These are phyloP conservation scores for Synanthedon andrenaeformis DNA, from an alignment of 2,888 invertebrate species.

Conservation along the genomic window DNA sequence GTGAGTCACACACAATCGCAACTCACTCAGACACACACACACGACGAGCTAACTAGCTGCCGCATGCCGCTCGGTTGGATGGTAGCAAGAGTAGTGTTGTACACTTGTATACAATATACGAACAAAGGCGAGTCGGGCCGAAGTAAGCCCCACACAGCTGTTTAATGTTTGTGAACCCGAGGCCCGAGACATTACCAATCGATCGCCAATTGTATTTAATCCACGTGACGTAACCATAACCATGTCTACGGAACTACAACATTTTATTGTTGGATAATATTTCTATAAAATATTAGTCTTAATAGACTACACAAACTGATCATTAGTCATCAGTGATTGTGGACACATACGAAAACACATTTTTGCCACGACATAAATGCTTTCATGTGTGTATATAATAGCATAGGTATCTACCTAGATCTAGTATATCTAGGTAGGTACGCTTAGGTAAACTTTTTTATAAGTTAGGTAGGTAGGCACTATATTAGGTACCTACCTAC, in stretches of 20 bases:
- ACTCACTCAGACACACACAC: background rate
- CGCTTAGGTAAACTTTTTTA: too few relatives aligned
- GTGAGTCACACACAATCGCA: background rate
- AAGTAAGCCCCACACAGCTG: constrained; percentile 45
- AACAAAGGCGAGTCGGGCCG: constrained; percentile 46
- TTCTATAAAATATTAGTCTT: background rate
- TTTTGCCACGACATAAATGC: too few relatives aligned
- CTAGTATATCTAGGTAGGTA: too few relatives aligned
- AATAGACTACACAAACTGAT: too few relatives aligned
- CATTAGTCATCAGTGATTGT: too few relatives aligned
- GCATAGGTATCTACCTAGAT: too few relatives aligned
- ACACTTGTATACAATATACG: constrained; percentile 7
- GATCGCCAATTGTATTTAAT: constrained; percentile 28
- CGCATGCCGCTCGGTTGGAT: background rate
- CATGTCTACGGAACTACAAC: constrained; percentile 4
- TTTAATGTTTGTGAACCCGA: constrained; percentile 55
- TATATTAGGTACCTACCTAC: too few relatives aligned
- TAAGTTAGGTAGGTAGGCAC: too few relatives aligned
- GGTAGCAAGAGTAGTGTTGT: background rate
- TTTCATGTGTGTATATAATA: too few relatives aligned
- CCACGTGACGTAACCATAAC: constrained; percentile 34
- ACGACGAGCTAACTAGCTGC: background rate
- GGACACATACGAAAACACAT: too few relatives aligned
- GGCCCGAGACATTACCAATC: constrained; percentile 34
- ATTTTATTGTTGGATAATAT: background rate